Percentiles rank a stretch among this genome's conserved stretches.
Evolutionary conservation across 2,888 invertebrate genomes (phyloP).

Genomic region (Dynastes tityus): DNA sequence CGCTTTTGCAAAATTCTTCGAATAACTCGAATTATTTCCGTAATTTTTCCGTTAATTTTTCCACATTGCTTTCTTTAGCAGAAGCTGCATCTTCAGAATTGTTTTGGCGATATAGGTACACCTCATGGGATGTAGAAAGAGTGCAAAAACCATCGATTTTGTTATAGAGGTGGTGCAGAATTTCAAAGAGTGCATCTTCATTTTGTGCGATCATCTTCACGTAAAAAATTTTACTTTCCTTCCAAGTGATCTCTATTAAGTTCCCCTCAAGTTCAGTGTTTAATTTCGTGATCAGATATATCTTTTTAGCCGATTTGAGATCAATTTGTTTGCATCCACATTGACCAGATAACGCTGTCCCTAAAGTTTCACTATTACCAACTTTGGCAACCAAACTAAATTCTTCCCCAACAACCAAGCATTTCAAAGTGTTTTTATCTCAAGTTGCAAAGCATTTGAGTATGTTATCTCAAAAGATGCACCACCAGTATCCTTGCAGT

Average conservation of each 20-base stretch:
- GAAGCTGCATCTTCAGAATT: neutral
- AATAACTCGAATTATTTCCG: slow-evolving; percentile 57
- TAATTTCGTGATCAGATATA: slow-evolving; percentile 58
- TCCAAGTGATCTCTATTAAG: slow-evolving; percentile 56
- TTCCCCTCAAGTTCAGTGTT: slow-evolving; percentile 58
- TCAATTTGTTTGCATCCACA: slow-evolving; percentile 60
- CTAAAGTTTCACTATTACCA: slow-evolving; percentile 57
- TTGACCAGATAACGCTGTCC: slow-evolving; percentile 59
- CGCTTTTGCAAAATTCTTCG: slow-evolving; percentile 52
- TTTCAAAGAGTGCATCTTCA: slow-evolving; percentile 66
- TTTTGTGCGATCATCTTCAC: slow-evolving; percentile 49
- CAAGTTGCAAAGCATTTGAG: slow-evolving; percentile 54
- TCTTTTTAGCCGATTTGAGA: slow-evolving; percentile 48
- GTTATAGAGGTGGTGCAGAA: slow-evolving; percentile 70
- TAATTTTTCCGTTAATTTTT: slow-evolving; percentile 56
- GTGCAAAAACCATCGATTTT: slow-evolving; percentile 65
- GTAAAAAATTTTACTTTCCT: neutral
- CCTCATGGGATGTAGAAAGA: slow-evolving; percentile 56
- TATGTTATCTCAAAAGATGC: slow-evolving; percentile 46
- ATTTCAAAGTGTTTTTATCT: slow-evolving; percentile 57
- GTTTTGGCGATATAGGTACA: slow-evolving; percentile 28
- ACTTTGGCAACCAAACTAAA: slow-evolving; percentile 58
- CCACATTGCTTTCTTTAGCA: neutral
- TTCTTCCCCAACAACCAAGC: slow-evolving; percentile 55
- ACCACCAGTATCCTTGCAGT: slow-evolving; percentile 46